These are phyloP conservation scores for Busseola fusca DNA, from an alignment of 2,888 invertebrate species.

Conservation along the genomic window DNA sequence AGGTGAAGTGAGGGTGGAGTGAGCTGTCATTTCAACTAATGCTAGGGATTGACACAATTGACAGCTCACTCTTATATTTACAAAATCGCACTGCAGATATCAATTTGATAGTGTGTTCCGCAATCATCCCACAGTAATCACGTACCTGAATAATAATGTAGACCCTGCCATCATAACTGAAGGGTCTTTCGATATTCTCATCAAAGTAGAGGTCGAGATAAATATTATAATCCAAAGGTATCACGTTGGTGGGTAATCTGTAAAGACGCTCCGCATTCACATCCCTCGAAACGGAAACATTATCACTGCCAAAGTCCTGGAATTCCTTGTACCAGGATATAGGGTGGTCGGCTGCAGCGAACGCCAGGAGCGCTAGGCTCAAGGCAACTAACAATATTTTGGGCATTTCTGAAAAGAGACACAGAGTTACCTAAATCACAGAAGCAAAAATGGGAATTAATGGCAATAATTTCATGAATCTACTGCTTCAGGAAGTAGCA, in stretches of 20 bases:
- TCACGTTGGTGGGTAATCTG: conserved; percentile 77
- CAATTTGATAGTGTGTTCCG: too few species aligned
- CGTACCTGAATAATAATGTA: conserved; percentile 78
- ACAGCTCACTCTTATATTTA: too few species aligned
- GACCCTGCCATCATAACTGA: conserved; percentile 79
- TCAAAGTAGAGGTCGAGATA: conserved; percentile 80
- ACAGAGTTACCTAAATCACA: not conserved
- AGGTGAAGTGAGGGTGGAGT: too few species aligned
- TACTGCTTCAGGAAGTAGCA: not conserved
- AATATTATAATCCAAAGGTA: conserved; percentile 82
- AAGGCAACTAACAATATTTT: conserved; percentile 58
- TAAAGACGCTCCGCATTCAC: conserved; percentile 69
- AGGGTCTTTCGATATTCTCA: conserved; percentile 76
- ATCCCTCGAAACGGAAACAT: conserved; percentile 62
- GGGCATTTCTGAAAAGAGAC: conserved; percentile 72
- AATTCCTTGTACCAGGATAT: conserved; percentile 74
- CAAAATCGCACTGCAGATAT: too few species aligned
- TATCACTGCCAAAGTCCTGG: conserved; percentile 63
- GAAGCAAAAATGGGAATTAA: not conserved
- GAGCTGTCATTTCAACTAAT: too few species aligned
- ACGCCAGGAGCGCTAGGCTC: conserved; percentile 67
- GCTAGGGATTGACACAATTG: too few species aligned
- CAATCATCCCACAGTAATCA: not conserved
- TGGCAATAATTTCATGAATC: not conserved
- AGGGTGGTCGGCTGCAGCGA: conserved; percentile 72